Evolutionary conservation across 92 coral and sea anemone genomes (phyloP), one percentile per base, ranked within the genome.

Genomic region (Zoanthus solanderi): DNA sequence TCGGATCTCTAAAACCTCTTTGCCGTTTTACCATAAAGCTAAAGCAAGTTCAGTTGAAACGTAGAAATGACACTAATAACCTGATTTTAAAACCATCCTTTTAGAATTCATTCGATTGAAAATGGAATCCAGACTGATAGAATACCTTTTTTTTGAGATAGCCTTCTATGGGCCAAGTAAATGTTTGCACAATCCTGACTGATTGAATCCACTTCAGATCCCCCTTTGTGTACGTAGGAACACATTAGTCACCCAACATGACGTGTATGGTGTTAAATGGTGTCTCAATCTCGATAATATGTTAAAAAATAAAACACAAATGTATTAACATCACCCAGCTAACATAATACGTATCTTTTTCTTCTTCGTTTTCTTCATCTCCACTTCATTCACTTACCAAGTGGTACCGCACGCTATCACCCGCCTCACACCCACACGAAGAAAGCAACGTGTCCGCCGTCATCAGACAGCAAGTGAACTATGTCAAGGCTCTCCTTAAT

Each of bases 401-500:
- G 85, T 81, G 73, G 75, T 63, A 81, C 71, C 85, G 74, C 60
- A 34, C 73, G 18, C 58, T 81, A 2, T 79, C 72, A 77, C 82
- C 82, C 67, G 67, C 54, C 84, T 7, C 72, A 60, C 84, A 57
- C 23, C 23, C 85, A 44, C 83, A 71, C 78, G 88, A 89, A 65
- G 96, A 94, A 15, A 93, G 87, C 44, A 94, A 91, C 88, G 78
- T 95, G 48, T 91, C 98, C 7, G 87, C 95, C 75, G 89, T 89
- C 73, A 91, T 95, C 83, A 89, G 93, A 65, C 93, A 92, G 77
- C 93, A 88, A 68, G 92, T 95, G 98, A 93, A 90, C 60, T 90
- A 90, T 87, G 90, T 95, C 72, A 95, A 93, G 91, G 96, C 90
- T 74, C 94, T 93, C 87, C 79, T 95, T 78, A 91, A 79, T 91